These are phyloP conservation scores for Ectemnius lituratus DNA, from an alignment of 2,888 invertebrate genomes.

Conservation along the genomic window DNA sequence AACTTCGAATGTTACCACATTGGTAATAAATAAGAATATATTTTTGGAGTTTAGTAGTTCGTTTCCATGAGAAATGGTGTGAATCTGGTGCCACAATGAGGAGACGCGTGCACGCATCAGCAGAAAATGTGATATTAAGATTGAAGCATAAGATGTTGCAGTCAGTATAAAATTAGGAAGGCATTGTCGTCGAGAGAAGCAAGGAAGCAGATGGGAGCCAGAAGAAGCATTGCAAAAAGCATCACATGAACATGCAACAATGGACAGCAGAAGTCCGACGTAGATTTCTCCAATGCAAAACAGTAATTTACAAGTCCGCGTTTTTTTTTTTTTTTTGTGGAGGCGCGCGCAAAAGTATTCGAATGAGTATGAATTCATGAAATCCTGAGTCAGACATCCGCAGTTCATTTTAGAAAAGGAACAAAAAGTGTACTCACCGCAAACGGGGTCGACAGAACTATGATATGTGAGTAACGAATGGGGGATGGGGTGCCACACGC, in stretches of 20 bases:
- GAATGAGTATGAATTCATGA: constrained; percentile 3
- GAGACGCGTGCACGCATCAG: too few species aligned
- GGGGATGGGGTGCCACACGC: constrained; percentile 66
- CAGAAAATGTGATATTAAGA: too few species aligned
- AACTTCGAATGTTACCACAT: too few species aligned
- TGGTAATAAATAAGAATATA: too few species aligned
- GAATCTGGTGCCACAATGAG: too few species aligned
- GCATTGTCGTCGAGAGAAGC: constrained; percentile 53
- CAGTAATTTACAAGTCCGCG: neutral
- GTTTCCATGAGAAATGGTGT: too few species aligned
- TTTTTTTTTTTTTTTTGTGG: too few species aligned
- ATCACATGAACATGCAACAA: constrained; percentile 23
- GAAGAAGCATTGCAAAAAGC: constrained; percentile 44
- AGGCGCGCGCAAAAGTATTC: neutral
- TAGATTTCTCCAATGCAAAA: constrained; percentile 10
- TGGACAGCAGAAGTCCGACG: constrained; percentile 28
- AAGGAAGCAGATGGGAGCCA: constrained; percentile 17
- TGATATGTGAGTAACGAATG: constrained; percentile 67
- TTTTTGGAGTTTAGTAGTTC: too few species aligned
- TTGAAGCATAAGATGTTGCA: too few species aligned
- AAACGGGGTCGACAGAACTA: constrained; percentile 66
- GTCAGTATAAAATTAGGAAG: constrained; percentile 34
- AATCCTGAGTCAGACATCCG: constrained; percentile 26
- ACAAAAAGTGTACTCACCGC: constrained; percentile 74
- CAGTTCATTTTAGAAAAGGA: constrained; percentile 52